These are phyloP conservation scores for Anguilla pacifica DNA, from an alignment of 2,797 vertebrate species.

Conservation along the genomic window DNA sequence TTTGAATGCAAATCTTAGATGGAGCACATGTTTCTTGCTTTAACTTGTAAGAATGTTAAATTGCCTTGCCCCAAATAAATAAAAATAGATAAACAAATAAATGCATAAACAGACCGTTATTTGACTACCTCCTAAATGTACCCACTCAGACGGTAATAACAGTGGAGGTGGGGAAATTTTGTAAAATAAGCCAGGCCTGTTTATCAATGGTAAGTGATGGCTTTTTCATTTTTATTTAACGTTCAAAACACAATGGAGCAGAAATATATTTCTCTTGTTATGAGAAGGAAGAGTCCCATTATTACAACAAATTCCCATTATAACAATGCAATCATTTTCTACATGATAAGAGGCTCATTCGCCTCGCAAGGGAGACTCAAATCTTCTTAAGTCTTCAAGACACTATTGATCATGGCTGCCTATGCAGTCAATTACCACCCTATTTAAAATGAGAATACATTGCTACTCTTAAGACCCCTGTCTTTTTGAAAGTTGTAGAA, in stretches of 20 bases:
- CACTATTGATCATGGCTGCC: background rate
- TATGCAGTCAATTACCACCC: conserved; percentile 12
- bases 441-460: background rate
- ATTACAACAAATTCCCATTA: background rate
- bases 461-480: background rate
- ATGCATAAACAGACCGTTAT: background rate
- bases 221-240: conserved; percentile 10
- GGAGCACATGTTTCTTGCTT: no score
- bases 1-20: no score
- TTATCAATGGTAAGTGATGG: background rate
- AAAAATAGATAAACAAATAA: background rate
- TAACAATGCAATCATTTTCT: background rate
- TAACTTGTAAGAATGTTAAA: no score
- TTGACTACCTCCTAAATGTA: background rate
- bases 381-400: conserved; percentile 6
- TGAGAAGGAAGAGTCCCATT: background rate
- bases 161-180: background rate
- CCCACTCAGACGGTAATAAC: background rate
- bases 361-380: background rate
- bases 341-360: background rate
- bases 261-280: conserved; percentile 4
- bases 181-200: background rate
- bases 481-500: background rate
- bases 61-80: background rate
- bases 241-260: background rate